phyloP scores from a whole-genome alignment of 2,888 invertebrate genomes.

The Eupeodes latifasciatus region DNA sequence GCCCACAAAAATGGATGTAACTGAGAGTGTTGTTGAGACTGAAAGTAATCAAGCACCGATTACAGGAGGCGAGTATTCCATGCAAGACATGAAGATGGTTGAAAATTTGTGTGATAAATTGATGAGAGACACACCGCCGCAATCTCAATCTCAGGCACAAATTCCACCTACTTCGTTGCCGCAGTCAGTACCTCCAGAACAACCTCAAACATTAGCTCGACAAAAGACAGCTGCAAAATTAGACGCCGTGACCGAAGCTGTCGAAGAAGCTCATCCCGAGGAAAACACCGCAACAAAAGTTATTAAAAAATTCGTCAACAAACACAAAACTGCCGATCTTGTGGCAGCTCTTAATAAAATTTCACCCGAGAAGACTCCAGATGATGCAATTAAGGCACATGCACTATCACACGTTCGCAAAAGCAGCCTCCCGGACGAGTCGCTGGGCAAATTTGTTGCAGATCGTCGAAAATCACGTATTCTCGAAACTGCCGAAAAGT shows the following conservation, averaged over 20 bases:
- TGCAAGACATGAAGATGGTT: slow-evolving; percentile 80
- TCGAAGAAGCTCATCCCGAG: slow-evolving; percentile 81
- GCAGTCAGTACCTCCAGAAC: slow-evolving; percentile 42
- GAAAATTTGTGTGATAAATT: slow-evolving; percentile 82
- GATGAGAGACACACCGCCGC: slow-evolving; percentile 77
- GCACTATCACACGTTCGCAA: slow-evolving; percentile 79
- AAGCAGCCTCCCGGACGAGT: slow-evolving; percentile 83
- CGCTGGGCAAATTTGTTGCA: slow-evolving; percentile 83
- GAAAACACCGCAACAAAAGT: slow-evolving; percentile 83
- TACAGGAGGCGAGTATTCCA: slow-evolving; percentile 77
- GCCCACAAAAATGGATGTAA: slow-evolving; percentile 80
- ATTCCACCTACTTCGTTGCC: slow-evolving; percentile 19
- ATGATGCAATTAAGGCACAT: slow-evolving; percentile 70
- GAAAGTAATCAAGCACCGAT: slow-evolving; percentile 72
- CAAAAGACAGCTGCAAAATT: slow-evolving; percentile 80
- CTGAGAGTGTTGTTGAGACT: slow-evolving; percentile 77
- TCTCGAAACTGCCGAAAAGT: slow-evolving; percentile 89
- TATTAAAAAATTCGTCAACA: slow-evolving; percentile 84
- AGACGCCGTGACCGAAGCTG: slow-evolving; percentile 78
- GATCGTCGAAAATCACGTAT: slow-evolving; percentile 88
- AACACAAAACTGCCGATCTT: slow-evolving; percentile 83
- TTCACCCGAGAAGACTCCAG: slow-evolving; percentile 75
- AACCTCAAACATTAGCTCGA: slow-evolving; percentile 65
- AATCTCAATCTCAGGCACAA: slow-evolving; percentile 11
- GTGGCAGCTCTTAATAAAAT: slow-evolving; percentile 82